Base-by-base conservation (phyloP, 2,888 invertebrate genomes). In the Drosophila suboccidentalis region DNA sequence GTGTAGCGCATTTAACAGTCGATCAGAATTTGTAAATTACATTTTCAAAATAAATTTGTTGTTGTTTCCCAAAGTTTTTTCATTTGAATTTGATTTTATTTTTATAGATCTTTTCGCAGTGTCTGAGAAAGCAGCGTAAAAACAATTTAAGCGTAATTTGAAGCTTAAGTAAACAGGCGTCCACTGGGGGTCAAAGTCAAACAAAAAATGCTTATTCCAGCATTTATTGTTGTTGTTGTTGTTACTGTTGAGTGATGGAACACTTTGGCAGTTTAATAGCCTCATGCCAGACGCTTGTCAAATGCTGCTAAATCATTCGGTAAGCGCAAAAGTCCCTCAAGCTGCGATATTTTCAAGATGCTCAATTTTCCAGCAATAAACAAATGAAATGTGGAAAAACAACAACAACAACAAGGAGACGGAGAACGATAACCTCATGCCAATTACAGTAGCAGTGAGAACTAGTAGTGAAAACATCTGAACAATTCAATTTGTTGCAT, bases 81-180 rank as follows among this genome's bases (percentile, higher is more conserved):
- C 67, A 75, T 44, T 32, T 43, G 43, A 2, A 1, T 43, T 39
- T 13, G 1, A 3, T 32, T 58, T 41, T 53, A 66, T 50, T 34
- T 51, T 36, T 75, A 71, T 73, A 84, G 59, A 84, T 67, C 59
- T 72, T 53, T 68, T 43, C 66, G 41, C 55, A 60, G 49, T 58
- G 53, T 57, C 55, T 61, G 55, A 47, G 57, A 76, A 66, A 72
- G 78, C 64, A 63, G 71, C 81, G 64, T 83, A 79, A 89, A 84
- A 85, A 87, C 87, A 87, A 87, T 89, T 85, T 87, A 70, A 79
- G 79, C 77, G 85, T 77, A 89, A 87, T 85, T 89, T 79, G 73
- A 87, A 82, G 85, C 79, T 81, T 75, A 70, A 84, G 82, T 75
- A 89, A 87, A 87, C 89, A 71, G 70, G 47, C 72, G 70, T 36